Conservation (phyloP, 2,888 invertebrate genomes). For the Saturnia pavonia region DNA sequence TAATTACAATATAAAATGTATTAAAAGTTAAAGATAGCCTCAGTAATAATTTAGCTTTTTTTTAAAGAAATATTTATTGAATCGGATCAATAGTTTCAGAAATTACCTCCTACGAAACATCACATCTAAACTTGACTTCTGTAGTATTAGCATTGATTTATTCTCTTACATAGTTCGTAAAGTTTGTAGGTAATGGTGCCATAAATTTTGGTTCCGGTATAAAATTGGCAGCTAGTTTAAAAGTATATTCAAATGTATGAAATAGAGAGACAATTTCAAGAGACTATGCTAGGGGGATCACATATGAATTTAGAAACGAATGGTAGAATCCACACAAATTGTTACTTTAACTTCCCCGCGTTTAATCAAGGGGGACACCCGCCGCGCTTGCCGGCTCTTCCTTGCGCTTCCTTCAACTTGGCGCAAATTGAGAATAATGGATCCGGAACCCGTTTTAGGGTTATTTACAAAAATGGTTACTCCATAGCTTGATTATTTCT, state of each 20-base stretch:
- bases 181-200: too few relatives aligned
- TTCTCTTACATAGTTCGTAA: too few relatives aligned
- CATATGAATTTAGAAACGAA: slow-evolving; percentile 40
- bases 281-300: slow-evolving; percentile 38
- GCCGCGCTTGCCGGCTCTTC: slow-evolving; percentile 60
- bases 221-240: background rate
- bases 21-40: too few relatives aligned
- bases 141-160: too few relatives aligned
- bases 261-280: slow-evolving; percentile 29
- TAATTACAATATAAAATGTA: too few relatives aligned
- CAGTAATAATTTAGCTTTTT: too few relatives aligned
- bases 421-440: slow-evolving; percentile 80
- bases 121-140: too few relatives aligned
- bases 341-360: slow-evolving; percentile 70
- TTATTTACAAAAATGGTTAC: slow-evolving; percentile 57
- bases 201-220: background rate
- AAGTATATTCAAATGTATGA: background rate
- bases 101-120: too few relatives aligned
- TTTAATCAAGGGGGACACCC: slow-evolving; percentile 82
- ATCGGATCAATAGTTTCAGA: too few relatives aligned
- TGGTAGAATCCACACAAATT: slow-evolving; percentile 60
- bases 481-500: slow-evolving; percentile 33
- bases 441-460: slow-evolving; percentile 63
- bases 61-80: too few relatives aligned
- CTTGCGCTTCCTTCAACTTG: slow-evolving; percentile 63